A percentile compares a stretch with the other conserved stretches of the same genome.
phyloP scores from a whole-genome alignment of 2,113 vertebrate genomes.

The Acanthochromis polyacanthus region DNA sequence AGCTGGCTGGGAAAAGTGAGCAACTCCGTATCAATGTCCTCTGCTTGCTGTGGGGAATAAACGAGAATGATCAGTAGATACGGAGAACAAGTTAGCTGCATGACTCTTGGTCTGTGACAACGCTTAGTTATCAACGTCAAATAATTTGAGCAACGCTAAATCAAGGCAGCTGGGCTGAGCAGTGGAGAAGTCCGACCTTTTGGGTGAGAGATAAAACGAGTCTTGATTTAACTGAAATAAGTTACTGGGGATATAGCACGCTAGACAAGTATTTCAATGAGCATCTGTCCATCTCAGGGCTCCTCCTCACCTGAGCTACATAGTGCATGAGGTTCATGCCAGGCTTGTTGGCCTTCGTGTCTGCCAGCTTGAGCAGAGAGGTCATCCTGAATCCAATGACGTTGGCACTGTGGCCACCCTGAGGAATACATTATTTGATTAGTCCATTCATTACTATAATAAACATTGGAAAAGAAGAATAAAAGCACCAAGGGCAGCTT shows the following conservation, averaged over 20 bases:
- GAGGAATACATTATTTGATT: slow-evolving; percentile 17
- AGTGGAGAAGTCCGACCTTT: neutral
- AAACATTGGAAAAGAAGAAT: neutral
- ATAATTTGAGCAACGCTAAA: neutral
- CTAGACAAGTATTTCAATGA: neutral
- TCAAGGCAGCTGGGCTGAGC: neutral
- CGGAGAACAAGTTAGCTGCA: neutral
- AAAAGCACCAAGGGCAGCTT: neutral
- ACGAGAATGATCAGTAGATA: neutral
- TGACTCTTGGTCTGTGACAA: neutral
- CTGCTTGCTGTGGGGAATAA: slow-evolving; percentile 78
- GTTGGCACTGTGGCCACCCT: slow-evolving; percentile 85
- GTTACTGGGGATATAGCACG: too few relatives aligned
- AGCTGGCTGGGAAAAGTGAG: slow-evolving; percentile 81
- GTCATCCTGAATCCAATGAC: slow-evolving; percentile 86
- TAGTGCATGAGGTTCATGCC: slow-evolving; percentile 89
- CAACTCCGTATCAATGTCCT: slow-evolving; percentile 77
- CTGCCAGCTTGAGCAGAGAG: slow-evolving; percentile 85
- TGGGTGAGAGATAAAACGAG: neutral
- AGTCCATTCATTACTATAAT: neutral
- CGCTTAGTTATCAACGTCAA: neutral
- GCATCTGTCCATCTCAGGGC: neutral
- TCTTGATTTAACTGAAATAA: neutral
- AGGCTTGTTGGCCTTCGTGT: slow-evolving; percentile 89
- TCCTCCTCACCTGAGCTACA: slow-evolving; percentile 83